Base-by-base conservation (phyloP, 2,797 vertebrate genomes). In the Enteromius fasciolatus region DNA sequence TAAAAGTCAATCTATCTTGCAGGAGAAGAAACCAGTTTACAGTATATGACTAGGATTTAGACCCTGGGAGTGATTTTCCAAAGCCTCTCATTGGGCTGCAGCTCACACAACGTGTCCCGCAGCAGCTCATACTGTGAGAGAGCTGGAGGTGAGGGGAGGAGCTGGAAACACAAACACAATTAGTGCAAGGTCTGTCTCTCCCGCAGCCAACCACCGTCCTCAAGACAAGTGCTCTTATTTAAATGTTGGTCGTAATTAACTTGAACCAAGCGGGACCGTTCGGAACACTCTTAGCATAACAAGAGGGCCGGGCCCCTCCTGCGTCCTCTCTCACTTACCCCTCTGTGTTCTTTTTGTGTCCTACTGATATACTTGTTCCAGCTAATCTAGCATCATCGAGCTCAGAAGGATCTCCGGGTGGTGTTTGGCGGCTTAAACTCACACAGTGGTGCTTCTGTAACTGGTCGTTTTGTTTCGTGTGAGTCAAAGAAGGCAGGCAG, bases 191-290 rank as follows among this genome's bases (percentile, higher is more conserved):
- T 91, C 90, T 88, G 87, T 86, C 86, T 89, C 91, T 87, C 89
- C 89, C 87, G 28, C 88, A 87, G 87, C 89, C 89, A 85, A 77
- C 87, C 87, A 89, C 85, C 87, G 86, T 90, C 88, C 84, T 84
- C 86, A 88, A 87, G 89, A 91, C 90, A 90, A 93, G 91, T 90
- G 90, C 85, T 87, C 90, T 93, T 91, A 92, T 94, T 94, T 94
- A 93, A 94, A 95, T 93, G 92, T 94, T 92, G 93, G 83, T 89
- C 88, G 75, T 93, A 94, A 95, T 95, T 95, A 95, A 93, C 89
- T 93, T 86, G 87, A 89, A 92, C 84, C 84, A 85, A 91, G 85
- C 85, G 86, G 87, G 88, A 91, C 89, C 89, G 84, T 88, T 92
- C 86, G 72, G 46, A 91, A 92, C 87, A 88, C 87, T 88, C 89